Conservation (phyloP, 1,140 invertebrate species). For the Archegozetes longisetosus region DNA sequence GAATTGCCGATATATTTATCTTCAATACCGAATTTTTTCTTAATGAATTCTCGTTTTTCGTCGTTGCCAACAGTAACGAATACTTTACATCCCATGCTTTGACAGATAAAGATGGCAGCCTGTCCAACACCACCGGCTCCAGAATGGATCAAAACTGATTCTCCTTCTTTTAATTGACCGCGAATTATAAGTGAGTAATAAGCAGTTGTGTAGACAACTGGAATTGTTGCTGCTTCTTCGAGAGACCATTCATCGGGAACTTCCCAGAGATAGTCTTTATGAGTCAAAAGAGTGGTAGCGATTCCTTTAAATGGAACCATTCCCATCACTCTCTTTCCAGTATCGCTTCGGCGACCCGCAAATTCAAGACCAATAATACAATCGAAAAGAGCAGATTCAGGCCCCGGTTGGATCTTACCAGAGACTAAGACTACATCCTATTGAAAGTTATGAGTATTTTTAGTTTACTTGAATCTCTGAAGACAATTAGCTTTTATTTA, state of each 20-base stretch:
- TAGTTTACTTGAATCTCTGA: too few species aligned
- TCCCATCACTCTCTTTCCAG: slow-evolving; percentile 75
- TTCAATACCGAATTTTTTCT: slow-evolving; percentile 60
- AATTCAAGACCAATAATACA: slow-evolving; percentile 81
- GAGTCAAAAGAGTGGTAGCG: slow-evolving; percentile 73
- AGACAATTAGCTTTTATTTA: not conserved
- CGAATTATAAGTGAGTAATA: slow-evolving; percentile 72
- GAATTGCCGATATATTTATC: slow-evolving; percentile 79
- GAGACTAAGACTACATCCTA: slow-evolving; percentile 45
- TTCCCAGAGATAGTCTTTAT: slow-evolving; percentile 66
- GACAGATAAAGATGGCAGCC: slow-evolving; percentile 79
- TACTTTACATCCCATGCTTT: slow-evolving; percentile 69
- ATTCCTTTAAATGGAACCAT: slow-evolving; percentile 76
- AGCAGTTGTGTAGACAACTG: slow-evolving; percentile 80
- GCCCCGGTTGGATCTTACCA: slow-evolving; percentile 84
- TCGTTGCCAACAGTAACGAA: slow-evolving; percentile 69
- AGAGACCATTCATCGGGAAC: slow-evolving; percentile 74
- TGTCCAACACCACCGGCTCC: slow-evolving; percentile 91
- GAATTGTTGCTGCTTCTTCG: slow-evolving; percentile 80
- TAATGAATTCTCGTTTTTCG: slow-evolving; percentile 78
- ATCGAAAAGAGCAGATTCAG: slow-evolving; percentile 26
- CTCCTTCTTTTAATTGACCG: slow-evolving; percentile 61
- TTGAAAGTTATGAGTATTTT: not conserved
- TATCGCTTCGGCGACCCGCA: slow-evolving; percentile 52
- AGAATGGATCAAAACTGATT: slow-evolving; percentile 78